A percentile compares a stretch with the other conserved stretches of the same genome.
These are phyloP conservation scores for Tetramorium bicarinatum DNA, from an alignment of 2,888 invertebrate species.

Conservation along the genomic window DNA sequence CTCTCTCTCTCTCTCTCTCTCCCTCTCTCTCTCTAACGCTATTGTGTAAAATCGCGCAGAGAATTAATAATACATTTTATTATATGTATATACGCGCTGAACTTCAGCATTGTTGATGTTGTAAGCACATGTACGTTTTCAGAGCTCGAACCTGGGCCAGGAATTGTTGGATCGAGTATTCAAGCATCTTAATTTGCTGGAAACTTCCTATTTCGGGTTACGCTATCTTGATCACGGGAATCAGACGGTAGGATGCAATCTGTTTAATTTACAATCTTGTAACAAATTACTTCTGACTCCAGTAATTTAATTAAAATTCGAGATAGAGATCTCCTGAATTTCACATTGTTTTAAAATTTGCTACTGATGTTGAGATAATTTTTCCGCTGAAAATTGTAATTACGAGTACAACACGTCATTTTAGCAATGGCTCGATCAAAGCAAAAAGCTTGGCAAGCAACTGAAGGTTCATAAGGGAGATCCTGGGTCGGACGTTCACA, in stretches of 20 bases:
- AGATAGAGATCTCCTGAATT: background rate
- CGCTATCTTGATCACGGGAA: slow-evolving; percentile 97
- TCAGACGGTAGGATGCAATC: slow-evolving; percentile 93
- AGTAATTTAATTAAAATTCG: slow-evolving; percentile 4
- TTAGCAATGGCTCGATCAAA: slow-evolving; percentile 98
- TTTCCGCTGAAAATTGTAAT: slow-evolving; percentile 34
- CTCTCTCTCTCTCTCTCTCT: background rate
- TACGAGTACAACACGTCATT: slow-evolving; percentile 47
- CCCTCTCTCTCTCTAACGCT: background rate
- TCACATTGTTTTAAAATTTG: background rate
- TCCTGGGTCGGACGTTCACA: slow-evolving; percentile 89
- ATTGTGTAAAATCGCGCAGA: background rate
- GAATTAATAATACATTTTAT: slow-evolving; percentile 37
- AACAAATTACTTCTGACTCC: slow-evolving; percentile 12
- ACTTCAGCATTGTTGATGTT: background rate
- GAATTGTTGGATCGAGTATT: slow-evolving; percentile 96
- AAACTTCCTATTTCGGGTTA: slow-evolving; percentile 98
- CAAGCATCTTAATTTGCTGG: slow-evolving; percentile 96
- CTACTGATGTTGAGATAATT: background rate
- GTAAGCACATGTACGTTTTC: slow-evolving; percentile 84
- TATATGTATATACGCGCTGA: background rate
- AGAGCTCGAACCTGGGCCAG: slow-evolving; percentile 97
- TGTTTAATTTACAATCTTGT: background rate
- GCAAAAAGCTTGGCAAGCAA: slow-evolving; percentile 95
- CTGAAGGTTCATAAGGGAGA: slow-evolving; percentile 90